Conservation (phyloP, 2,113 vertebrate genomes). For the Tenebrosternarchus preto region DNA sequence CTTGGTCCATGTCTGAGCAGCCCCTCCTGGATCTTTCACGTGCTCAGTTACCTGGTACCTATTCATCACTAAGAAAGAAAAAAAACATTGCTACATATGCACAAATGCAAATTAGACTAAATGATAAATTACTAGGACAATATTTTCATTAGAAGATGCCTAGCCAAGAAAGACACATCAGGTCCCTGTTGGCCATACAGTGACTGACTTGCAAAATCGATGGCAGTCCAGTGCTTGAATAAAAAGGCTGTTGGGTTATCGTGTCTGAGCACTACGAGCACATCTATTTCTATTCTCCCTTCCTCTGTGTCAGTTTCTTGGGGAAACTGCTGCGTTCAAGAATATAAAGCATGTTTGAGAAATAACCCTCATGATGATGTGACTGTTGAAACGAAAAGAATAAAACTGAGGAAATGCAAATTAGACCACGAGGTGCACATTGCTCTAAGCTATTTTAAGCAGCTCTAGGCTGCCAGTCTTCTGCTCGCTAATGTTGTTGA, state of each 20-base stretch:
- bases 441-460: conserved; percentile 43
- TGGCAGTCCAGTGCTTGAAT: conserved; percentile 16
- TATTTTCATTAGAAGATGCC: conserved; percentile 28
- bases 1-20: neutral
- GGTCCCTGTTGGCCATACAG: neutral
- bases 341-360: conserved; percentile 45
- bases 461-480: conserved; percentile 33
- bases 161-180: conserved; percentile 10
- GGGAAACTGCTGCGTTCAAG: conserved; percentile 51
- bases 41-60: neutral
- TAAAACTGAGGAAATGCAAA: conserved; percentile 46
- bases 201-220: conserved; percentile 36
- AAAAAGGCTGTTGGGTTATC: conserved; percentile 20
- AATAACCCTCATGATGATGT: conserved; percentile 51
- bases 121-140: conserved; percentile 43
- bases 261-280: conserved; percentile 24
- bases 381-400: conserved; percentile 43
- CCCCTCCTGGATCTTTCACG: neutral
- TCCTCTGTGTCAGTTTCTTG: conserved; percentile 16
- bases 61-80: conserved; percentile 11
- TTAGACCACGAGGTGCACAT: conserved; percentile 41
- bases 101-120: conserved; percentile 43
- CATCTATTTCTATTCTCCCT: conserved; percentile 42
- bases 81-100: conserved; percentile 38
- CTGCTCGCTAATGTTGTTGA: conserved; percentile 44